Evolutionary conservation across 2,797 vertebrate species (phyloP).

Genomic region (Lagocephalus sceleratus): DNA sequence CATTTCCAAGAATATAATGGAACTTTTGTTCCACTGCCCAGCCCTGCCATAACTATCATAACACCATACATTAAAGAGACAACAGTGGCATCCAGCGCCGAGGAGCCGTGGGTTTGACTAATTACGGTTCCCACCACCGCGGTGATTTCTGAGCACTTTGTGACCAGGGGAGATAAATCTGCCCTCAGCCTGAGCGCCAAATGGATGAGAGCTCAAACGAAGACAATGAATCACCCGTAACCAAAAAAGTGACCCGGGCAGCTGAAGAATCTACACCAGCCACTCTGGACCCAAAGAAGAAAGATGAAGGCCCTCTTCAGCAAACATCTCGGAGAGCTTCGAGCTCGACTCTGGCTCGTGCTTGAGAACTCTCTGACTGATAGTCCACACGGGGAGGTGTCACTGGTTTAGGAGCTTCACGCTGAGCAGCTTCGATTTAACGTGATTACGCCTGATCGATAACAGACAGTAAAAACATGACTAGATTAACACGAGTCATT

Average conservation of each 20-base stretch:
- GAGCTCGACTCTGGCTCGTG: no score
- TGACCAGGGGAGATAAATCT: not conserved
- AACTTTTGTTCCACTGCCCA: not conserved
- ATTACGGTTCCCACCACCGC: not conserved
- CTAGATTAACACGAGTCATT: not conserved
- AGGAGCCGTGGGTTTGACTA: not conserved
- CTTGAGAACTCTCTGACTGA: no score
- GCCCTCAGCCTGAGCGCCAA: not conserved
- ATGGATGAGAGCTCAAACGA: constrained; percentile 2
- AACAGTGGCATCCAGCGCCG: no score
- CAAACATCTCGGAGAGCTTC: no score
- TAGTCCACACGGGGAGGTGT: not conserved
- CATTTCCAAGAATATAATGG: not conserved
- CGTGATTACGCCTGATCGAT: not conserved
- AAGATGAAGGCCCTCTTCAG: no score
- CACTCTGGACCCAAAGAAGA: no score
- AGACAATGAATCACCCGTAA: not conserved
- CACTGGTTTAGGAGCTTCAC: not conserved
- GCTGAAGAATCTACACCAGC: no score
- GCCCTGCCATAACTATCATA: no score
- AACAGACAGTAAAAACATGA: not conserved
- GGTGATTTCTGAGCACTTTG: constrained; percentile 10
- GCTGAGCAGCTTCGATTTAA: not conserved
- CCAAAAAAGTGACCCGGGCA: not conserved
- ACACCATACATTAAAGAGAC: no score